Conservation (phyloP, 2,113 vertebrate species). For the Ursus arctos region DNA sequence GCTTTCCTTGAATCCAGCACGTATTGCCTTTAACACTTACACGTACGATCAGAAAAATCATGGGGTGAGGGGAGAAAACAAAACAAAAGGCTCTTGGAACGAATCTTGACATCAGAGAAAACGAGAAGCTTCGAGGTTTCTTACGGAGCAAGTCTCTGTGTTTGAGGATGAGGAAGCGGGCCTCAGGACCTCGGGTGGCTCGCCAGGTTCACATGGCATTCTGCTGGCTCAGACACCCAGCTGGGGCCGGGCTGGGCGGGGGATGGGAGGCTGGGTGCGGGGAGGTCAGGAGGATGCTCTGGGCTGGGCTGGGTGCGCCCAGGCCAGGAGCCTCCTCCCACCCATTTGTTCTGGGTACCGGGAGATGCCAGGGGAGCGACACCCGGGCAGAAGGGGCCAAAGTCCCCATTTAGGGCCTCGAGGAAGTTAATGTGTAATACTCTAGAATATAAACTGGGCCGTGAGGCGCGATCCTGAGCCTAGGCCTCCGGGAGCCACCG, state of each 20-base stretch:
- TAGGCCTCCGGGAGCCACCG: neutral
- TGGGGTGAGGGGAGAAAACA: neutral
- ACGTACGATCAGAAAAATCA: neutral
- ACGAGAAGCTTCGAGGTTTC: neutral
- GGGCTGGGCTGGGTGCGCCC: neutral
- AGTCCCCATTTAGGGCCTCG: conserved; percentile 53
- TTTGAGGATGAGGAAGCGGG: neutral
- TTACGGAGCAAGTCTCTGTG: neutral
- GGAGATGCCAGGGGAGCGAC: neutral
- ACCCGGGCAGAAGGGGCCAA: neutral
- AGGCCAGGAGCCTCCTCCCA: neutral
- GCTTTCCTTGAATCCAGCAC: neutral
- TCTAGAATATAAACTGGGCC: neutral
- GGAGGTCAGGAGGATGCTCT: neutral
- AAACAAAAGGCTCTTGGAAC: neutral
- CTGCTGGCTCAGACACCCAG: neutral
- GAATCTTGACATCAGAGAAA: neutral
- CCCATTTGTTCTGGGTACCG: neutral
- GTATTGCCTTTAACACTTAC: neutral
- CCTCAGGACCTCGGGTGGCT: neutral
- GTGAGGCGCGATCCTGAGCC: neutral
- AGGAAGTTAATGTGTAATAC: conserved; percentile 71
- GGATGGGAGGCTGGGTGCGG: neutral
- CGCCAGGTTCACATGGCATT: rapidly evolving
- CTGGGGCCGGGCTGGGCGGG: neutral